Evolutionary conservation across 2,797 vertebrate genomes (phyloP).

Genomic region (Somateria mollissima): DNA sequence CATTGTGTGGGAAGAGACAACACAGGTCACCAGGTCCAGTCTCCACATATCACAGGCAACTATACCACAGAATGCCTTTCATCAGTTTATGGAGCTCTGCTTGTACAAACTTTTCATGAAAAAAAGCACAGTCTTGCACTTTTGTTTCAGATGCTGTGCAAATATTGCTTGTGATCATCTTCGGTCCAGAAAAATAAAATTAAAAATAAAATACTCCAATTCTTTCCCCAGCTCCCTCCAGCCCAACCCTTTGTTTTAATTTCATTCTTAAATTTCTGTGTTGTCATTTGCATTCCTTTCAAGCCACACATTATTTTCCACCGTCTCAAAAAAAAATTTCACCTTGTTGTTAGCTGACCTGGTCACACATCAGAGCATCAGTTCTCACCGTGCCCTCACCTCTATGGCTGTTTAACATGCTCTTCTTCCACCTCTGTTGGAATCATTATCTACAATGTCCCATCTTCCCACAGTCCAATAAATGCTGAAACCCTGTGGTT

Average conservation of each 20-base stretch:
- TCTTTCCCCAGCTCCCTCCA: background rate
- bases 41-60: background rate
- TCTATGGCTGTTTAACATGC: background rate
- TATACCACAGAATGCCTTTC: background rate
- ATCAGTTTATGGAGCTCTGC: background rate
- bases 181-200: background rate
- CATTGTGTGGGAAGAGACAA: background rate
- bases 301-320: background rate
- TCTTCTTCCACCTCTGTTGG: background rate
- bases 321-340: background rate
- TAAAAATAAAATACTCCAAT: background rate
- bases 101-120: background rate
- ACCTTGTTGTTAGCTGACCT: background rate
- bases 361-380: background rate
- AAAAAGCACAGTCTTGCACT: background rate
- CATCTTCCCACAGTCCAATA: background rate
- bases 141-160: background rate
- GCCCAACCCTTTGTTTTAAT: background rate
- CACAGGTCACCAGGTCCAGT: background rate
- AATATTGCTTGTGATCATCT: background rate
- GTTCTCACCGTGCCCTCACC: background rate
- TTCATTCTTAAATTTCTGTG: background rate
- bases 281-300: background rate
- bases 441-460: constrained; percentile 51
- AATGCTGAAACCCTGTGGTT: background rate